Base-by-base conservation (phyloP, 2,888 invertebrate genomes). In the Mythimna impura region DNA sequence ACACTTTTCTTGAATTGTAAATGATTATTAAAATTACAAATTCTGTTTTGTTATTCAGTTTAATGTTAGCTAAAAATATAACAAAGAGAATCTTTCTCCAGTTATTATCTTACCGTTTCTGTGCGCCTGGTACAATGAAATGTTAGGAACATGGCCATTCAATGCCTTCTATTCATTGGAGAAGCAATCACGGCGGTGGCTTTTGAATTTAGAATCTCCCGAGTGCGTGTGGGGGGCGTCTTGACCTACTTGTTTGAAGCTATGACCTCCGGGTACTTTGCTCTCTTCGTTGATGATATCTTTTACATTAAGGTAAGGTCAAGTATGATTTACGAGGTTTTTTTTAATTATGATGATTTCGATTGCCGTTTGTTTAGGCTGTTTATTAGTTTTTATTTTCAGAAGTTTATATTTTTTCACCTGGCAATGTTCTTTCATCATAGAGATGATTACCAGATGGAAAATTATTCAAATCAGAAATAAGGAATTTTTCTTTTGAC, bases 191-290 rank as follows among this genome's bases (percentile, higher is more conserved):
- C 71, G 70, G 70, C 55, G 68, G 73, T 66, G 66, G 76, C 80
- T 82, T 85, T 86, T 80, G 76, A 84, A 83, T 86, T 87, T 75
- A 70, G 84, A 83, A 76, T 78, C 80, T 85, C 69, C 63, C 57
- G 66, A 81, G 75, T 84, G 82, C 86, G 88, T 86, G 88, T 80
- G 63, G 77, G 73, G 63, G 77, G 73, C 71, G 65, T 79, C 86
- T 87, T 88, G 88, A 88, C 88, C 89, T 87, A 89, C 84, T 86
- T 87, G 76, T 63, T 67, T 71, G 70, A 43, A 72, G 81, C 68
- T 84, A 80, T 85, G 80, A 70, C 71, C 71, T 70, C 81, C 84
- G 87, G 71, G 78, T 80, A 84, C 77, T 62, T 67, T 52, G 60
- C 63, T 67, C 66, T 72, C 61, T 67, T 61, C 58, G 66, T 68